Evolutionary conservation across 2,113 vertebrate species (phyloP).

Genomic region (Cranoglanis bouderius): DNA sequence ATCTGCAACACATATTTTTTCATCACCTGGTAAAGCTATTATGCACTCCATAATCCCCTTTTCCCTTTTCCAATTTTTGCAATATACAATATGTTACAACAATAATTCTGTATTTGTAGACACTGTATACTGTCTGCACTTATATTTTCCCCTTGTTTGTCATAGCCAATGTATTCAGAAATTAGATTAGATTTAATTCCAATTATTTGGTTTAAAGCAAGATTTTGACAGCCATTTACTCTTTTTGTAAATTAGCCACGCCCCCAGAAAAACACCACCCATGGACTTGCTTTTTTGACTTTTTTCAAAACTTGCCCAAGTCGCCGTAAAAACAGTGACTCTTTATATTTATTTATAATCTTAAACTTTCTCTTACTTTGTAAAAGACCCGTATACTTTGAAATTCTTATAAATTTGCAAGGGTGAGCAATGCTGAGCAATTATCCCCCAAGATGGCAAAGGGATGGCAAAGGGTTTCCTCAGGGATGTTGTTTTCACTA

Average conservation of each 20-base stretch:
- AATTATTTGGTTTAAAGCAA: neutral
- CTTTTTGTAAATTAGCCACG: neutral
- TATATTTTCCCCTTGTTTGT: neutral
- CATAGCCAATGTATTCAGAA: neutral
- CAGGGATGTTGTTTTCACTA: slow-evolving; percentile 8
- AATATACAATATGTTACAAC: neutral
- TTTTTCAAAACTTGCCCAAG: neutral
- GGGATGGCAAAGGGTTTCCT: slow-evolving; percentile 15
- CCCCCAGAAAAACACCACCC: neutral
- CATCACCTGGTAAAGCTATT: neutral
- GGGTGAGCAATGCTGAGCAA: neutral
- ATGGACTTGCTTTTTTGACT: neutral
- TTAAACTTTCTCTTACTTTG: neutral
- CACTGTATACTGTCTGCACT: neutral
- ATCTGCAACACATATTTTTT: neutral
- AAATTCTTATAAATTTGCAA: neutral
- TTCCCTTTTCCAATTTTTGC: neutral
- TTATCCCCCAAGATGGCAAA: neutral
- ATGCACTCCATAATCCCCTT: neutral
- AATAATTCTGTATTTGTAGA: neutral
- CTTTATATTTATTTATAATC: neutral
- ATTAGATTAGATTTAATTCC: neutral
- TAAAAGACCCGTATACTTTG: neutral
- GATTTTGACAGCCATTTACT: neutral
- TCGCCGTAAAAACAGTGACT: neutral